Conservation (phyloP, 2,888 invertebrate genomes). For the Tetragonisca angustula region DNA sequence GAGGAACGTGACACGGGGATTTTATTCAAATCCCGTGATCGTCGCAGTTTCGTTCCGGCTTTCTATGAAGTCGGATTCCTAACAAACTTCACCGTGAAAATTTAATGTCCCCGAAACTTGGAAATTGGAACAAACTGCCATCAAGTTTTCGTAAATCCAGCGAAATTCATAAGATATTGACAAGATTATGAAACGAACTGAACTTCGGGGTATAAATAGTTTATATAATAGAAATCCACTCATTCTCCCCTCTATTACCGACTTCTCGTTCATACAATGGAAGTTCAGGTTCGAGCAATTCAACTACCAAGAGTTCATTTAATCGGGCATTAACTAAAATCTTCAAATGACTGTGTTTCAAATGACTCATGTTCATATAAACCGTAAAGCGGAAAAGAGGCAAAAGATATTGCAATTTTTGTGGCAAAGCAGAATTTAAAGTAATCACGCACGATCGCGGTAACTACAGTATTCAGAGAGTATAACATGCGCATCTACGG, state of each 20-base stretch:
- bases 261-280: too few species aligned
- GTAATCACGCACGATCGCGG: not conserved
- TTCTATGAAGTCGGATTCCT: not conserved
- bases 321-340: too few species aligned
- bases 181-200: not conserved
- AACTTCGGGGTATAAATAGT: too few species aligned
- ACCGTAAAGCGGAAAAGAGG: not conserved
- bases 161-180: not conserved
- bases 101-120: not conserved
- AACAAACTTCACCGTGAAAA: not conserved
- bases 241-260: too few species aligned
- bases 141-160: not conserved
- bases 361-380: not conserved
- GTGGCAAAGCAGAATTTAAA: conserved; percentile 3
- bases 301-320: too few species aligned
- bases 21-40: not conserved
- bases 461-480: conserved; percentile 8
- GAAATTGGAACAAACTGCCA: not conserved
- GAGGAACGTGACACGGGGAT: not conserved
- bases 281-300: too few species aligned
- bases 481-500: conserved; percentile 1
- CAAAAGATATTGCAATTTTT: not conserved
- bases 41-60: not conserved
- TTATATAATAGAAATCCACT: too few species aligned
- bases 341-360: too few species aligned